These are phyloP conservation scores for Plebejus anna DNA, from an alignment of 2,888 invertebrate genomes.

Conservation along the genomic window DNA sequence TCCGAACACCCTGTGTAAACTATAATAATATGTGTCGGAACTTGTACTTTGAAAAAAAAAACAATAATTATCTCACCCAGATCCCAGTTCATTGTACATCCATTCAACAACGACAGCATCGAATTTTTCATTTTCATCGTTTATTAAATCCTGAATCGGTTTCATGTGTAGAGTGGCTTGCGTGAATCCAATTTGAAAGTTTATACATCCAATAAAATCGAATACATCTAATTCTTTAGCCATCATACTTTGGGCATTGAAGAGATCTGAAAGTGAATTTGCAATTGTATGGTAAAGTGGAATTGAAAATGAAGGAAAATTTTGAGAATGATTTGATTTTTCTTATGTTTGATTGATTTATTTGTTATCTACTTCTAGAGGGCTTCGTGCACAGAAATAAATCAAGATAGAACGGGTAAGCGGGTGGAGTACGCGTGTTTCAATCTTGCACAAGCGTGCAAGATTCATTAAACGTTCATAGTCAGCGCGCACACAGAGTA, in stretches of 20 bases:
- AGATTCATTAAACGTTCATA: too few species aligned
- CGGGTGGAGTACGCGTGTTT: too few species aligned
- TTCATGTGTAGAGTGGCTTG: not conserved
- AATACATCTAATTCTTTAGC: not conserved
- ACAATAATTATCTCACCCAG: slow-evolving; percentile 3
- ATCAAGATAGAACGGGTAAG: too few species aligned
- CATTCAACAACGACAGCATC: slow-evolving; percentile 28
- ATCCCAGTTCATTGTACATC: slow-evolving; percentile 29
- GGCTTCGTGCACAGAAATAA: too few species aligned
- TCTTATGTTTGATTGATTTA: too few species aligned
- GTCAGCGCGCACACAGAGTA: too few species aligned
- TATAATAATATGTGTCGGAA: not conserved
- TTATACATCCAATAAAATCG: not conserved
- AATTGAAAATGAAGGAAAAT: too few species aligned
- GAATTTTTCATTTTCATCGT: slow-evolving; percentile 7
- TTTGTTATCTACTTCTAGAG: too few species aligned
- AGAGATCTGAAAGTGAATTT: not conserved
- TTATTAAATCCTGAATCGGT: slow-evolving; percentile 13
- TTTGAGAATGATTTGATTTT: too few species aligned
- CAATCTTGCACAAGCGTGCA: too few species aligned
- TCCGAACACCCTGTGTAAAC: not conserved
- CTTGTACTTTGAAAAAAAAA: slow-evolving; percentile 34
- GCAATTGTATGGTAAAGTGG: not conserved
- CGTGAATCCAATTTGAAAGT: not conserved
- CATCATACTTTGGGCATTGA: not conserved